Evolutionary conservation across 2,113 vertebrate genomes (phyloP).

Genomic region (Phasianus colchicus): DNA sequence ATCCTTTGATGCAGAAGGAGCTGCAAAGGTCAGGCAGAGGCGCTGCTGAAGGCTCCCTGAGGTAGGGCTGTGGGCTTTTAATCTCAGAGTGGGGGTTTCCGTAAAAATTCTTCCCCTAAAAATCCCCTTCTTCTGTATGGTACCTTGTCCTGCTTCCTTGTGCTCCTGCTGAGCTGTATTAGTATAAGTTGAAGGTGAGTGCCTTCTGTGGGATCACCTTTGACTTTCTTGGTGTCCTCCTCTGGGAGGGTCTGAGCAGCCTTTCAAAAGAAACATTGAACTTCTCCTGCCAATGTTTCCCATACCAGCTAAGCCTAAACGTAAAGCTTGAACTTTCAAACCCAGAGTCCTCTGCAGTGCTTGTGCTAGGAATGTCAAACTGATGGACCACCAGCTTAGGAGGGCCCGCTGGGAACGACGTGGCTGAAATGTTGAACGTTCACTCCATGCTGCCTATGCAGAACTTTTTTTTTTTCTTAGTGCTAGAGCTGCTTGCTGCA

Average conservation of each 20-base stretch:
- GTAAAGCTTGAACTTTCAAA: conserved; percentile 50
- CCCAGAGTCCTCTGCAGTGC: not conserved
- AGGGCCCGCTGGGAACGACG: not conserved
- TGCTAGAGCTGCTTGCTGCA: not conserved
- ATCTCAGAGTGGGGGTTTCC: not conserved
- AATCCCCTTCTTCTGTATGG: not conserved
- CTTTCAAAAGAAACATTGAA: not conserved
- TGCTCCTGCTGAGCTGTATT: not conserved
- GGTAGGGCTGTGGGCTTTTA: not conserved
- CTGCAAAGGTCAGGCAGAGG: not conserved
- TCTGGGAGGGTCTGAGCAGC: not conserved
- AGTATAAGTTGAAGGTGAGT: not conserved
- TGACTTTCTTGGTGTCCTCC: not conserved
- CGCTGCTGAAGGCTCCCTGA: not conserved
- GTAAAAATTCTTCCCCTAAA: not conserved
- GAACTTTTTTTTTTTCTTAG: not conserved
- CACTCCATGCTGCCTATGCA: not conserved
- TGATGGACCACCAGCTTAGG: conserved; percentile 52
- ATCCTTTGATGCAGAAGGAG: not conserved
- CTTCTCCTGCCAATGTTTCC: not conserved
- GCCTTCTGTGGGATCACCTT: not conserved
- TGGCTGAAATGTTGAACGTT: conserved; percentile 47
- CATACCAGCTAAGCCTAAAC: not conserved
- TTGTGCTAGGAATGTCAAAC: conserved; percentile 24
- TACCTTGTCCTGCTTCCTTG: not conserved